Conservation (phyloP, 2,888 invertebrate genomes). For the Gerris lacustris region DNA sequence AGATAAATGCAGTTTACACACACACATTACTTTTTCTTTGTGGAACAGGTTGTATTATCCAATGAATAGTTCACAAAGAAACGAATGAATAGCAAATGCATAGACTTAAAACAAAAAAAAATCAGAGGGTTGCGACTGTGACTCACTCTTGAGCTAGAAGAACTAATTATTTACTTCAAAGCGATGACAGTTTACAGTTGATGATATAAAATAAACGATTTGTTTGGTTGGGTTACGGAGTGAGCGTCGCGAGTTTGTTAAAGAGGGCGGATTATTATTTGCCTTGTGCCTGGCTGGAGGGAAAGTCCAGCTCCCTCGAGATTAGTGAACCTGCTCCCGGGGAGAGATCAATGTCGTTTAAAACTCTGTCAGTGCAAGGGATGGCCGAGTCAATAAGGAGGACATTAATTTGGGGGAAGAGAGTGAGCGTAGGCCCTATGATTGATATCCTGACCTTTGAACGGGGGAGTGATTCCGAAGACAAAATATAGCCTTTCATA, state of each 20-base stretch:
- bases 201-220: background rate
- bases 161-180: constrained; percentile 1
- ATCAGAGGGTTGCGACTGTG: too few species aligned
- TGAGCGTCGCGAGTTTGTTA: background rate
- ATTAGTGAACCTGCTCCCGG: background rate
- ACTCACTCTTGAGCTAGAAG: background rate
- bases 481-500: constrained; percentile 1
- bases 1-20: too few species aligned
- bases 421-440: background rate
- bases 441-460: constrained; percentile 5
- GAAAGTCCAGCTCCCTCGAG: background rate
- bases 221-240: background rate
- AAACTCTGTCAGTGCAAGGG: constrained; percentile 3
- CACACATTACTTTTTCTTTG: too few species aligned
- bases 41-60: too few species aligned
- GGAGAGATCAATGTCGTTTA: background rate
- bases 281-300: background rate
- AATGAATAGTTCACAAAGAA: too few species aligned
- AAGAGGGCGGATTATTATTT: background rate
- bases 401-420: constrained; percentile 1
- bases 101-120: too few species aligned
- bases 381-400: background rate
- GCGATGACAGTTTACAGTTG: background rate
- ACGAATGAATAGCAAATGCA: too few species aligned
- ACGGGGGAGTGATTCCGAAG: background rate